These are phyloP conservation scores for Theretra japonica DNA, from an alignment of 2,888 invertebrate genomes.

Conservation along the genomic window DNA sequence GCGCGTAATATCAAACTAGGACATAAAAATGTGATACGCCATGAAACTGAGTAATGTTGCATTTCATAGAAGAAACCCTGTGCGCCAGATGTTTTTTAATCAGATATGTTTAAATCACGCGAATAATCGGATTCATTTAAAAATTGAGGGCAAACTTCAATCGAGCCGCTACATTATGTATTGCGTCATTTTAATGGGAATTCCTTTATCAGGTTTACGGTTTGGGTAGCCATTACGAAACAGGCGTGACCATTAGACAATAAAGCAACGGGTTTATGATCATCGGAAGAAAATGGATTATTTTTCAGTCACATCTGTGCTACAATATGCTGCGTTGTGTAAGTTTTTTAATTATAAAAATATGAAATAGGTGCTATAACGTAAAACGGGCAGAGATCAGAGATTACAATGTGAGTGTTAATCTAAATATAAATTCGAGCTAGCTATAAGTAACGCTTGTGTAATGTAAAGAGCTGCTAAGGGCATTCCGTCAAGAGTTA, in stretches of 20 bases:
- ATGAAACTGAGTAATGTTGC: neutral
- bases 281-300: slow-evolving; percentile 58
- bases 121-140: slow-evolving; percentile 32
- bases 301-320: slow-evolving; percentile 37
- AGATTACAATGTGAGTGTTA: too few species aligned
- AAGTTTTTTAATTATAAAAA: neutral
- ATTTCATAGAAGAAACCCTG: neutral
- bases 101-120: neutral
- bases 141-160: slow-evolving; percentile 56
- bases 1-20: slow-evolving; percentile 5
- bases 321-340: neutral
- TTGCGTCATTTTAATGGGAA: slow-evolving; percentile 64
- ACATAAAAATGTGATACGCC: slow-evolving; percentile 6
- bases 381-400: neutral
- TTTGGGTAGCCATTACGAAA: slow-evolving; percentile 65
- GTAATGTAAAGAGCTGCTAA: neutral
- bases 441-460: neutral
- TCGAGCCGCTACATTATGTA: slow-evolving; percentile 49
- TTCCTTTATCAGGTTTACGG: slow-evolving; percentile 62
- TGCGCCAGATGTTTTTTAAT: slow-evolving; percentile 15
- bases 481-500: slow-evolving; percentile 28
- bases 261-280: slow-evolving; percentile 64
- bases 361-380: neutral
- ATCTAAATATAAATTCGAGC: neutral
- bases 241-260: slow-evolving; percentile 67